Conservation (phyloP, 2,888 invertebrate genomes). For the Torymus texanus region DNA sequence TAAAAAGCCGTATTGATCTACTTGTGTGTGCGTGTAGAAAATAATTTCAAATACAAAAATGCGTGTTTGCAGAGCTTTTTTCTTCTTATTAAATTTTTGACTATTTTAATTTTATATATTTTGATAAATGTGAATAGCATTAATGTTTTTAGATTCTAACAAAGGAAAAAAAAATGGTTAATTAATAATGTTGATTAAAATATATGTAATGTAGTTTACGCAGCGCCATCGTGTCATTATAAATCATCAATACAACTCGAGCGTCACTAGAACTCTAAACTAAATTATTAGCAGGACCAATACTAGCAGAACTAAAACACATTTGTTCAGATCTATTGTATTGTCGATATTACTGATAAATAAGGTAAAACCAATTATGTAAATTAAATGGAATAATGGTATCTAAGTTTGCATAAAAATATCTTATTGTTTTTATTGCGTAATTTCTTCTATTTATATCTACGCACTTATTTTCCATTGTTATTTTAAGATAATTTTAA, state of each 20-base stretch:
- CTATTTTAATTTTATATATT: no score
- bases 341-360: conserved; percentile 20
- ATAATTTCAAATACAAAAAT: no score
- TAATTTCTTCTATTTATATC: no score
- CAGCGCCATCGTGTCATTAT: conserved; percentile 2
- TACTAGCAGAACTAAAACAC: neutral
- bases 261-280: conserved; percentile 11
- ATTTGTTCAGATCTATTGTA: conserved; percentile 9
- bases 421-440: neutral
- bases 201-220: neutral
- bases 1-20: no score
- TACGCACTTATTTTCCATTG: no score
- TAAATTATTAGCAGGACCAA: neutral
- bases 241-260: neutral
- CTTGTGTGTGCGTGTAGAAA: no score
- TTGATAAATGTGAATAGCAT: no score
- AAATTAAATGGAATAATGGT: neutral
- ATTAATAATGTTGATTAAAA: conserved; percentile 1
- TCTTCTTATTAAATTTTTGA: no score
- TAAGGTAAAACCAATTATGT: conserved; percentile 26
- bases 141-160: no score
- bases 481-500: no score
- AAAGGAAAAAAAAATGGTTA: no score
- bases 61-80: no score
- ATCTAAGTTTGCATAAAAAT: neutral